Conservation (phyloP, 2,888 invertebrate genomes). For the Aphrophora alni region DNA sequence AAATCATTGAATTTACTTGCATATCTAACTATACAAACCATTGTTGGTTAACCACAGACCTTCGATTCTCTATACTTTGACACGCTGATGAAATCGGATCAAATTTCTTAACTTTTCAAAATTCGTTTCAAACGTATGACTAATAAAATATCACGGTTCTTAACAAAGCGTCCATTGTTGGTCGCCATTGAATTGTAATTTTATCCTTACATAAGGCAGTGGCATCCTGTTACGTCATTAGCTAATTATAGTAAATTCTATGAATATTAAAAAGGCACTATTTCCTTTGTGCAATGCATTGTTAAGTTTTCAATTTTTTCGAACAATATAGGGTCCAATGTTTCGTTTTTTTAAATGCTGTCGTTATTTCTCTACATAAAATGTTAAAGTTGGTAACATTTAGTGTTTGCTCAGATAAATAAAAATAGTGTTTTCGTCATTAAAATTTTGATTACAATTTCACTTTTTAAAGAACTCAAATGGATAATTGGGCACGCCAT, state of each 20-base stretch:
- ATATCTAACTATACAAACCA: no score
- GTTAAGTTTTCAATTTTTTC: no score
- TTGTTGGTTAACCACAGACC: not conserved
- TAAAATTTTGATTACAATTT: no score
- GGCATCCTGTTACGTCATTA: not conserved
- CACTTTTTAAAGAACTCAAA: no score
- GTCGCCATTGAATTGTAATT: not conserved
- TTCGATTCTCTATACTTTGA: not conserved
- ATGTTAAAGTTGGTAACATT: no score
- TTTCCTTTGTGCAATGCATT: not conserved
- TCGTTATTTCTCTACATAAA: no score
- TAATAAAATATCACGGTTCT: not conserved
- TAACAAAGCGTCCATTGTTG: not conserved
- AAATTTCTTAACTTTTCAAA: not conserved
- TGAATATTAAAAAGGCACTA: not conserved
- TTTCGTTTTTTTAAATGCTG: no score
- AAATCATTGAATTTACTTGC: no score
- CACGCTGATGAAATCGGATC: not conserved
- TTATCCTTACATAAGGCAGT: not conserved
- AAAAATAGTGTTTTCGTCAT: no score
- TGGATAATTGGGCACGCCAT: no score
- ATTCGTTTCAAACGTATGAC: not conserved
- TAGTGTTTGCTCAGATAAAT: no score
- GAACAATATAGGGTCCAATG: no score
- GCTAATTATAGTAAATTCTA: not conserved